A percentile compares a stretch with the other conserved stretches of the same genome.
Conservation (phyloP, 2,113 vertebrate species). For the Desmodus rotundus region DNA sequence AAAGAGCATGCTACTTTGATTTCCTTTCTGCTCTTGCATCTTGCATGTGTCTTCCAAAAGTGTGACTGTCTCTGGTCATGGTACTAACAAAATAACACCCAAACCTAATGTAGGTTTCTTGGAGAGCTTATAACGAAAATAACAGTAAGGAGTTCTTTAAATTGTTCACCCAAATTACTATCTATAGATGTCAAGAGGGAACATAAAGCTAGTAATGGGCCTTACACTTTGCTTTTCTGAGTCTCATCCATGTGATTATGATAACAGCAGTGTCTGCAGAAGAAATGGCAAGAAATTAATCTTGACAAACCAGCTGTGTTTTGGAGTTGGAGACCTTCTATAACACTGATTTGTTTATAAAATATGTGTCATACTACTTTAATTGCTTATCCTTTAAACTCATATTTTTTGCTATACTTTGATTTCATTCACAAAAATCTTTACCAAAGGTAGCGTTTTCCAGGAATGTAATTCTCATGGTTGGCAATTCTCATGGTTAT, state of each 20-base stretch:
- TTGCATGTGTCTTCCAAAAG: background rate
- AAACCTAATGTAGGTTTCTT: background rate
- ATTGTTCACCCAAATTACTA: background rate
- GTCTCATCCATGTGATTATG: background rate
- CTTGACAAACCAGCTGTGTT: background rate
- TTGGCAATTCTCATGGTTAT: background rate
- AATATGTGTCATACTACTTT: background rate
- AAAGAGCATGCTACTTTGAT: background rate
- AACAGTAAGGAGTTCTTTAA: background rate
- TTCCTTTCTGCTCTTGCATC: background rate
- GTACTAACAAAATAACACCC: background rate
- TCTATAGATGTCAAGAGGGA: background rate
- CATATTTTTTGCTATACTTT: background rate
- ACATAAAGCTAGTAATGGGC: background rate
- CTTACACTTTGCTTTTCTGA: background rate
- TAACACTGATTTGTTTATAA: background rate
- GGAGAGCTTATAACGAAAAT: background rate
- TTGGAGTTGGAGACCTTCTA: background rate
- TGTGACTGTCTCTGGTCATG: background rate
- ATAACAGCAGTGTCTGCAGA: background rate
- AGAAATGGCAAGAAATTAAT: background rate
- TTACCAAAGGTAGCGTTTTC: conserved; percentile 4
- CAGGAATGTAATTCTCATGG: background rate
- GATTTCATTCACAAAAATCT: background rate
- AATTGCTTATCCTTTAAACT: background rate